Evolutionary conservation across 2,113 vertebrate species (phyloP).

Genomic region (Poeciliopsis occidentalis): DNA sequence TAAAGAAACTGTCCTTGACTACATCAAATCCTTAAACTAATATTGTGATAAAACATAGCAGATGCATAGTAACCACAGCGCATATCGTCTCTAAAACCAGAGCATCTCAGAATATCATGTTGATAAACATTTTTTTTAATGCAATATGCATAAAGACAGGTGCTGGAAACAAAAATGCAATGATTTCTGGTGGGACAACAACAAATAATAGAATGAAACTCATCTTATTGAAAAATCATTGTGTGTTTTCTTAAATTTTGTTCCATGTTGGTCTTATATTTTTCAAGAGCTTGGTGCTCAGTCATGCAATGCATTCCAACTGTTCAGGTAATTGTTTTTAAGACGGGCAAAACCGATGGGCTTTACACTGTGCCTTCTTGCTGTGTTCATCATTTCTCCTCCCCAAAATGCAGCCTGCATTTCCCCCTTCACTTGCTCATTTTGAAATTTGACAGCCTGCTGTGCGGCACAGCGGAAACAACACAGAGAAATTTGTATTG

Average conservation of each 20-base stretch:
- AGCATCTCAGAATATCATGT: neutral
- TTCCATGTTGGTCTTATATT: neutral
- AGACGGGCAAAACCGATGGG: neutral
- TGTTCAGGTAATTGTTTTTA: slow-evolving; percentile 14
- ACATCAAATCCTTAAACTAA: neutral
- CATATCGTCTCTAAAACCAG: neutral
- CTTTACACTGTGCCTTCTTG: neutral
- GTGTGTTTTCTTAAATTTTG: neutral
- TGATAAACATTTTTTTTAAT: neutral
- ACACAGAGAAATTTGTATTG: neutral
- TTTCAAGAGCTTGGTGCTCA: neutral
- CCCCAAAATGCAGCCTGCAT: neutral
- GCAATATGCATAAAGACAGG: neutral
- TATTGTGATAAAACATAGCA: neutral
- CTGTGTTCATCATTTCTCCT: slow-evolving; percentile 6
- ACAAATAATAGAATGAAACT: neutral
- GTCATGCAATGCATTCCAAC: neutral
- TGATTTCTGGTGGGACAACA: neutral
- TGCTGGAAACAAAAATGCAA: neutral
- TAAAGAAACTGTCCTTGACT: neutral
- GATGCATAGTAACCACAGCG: neutral
- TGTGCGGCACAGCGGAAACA: neutral
- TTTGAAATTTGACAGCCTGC: neutral
- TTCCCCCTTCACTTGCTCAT: neutral
- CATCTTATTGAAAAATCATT: neutral